Evolutionary conservation across 2,888 invertebrate genomes (phyloP).

Genomic region (Argyresthia albistria): DNA sequence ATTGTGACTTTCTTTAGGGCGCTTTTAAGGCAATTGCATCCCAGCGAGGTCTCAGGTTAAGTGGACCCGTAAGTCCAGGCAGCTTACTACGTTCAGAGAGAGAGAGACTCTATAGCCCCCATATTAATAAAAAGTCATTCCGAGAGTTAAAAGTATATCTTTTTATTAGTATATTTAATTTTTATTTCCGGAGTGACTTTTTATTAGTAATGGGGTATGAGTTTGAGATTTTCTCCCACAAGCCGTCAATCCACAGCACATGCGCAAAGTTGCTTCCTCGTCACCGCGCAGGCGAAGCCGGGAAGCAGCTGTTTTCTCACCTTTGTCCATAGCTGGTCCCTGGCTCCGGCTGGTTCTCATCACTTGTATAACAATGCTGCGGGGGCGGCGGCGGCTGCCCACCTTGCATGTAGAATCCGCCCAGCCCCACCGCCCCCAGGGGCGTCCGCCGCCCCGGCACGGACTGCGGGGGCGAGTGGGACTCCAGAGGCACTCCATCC

Average conservation of each 20-base stretch:
- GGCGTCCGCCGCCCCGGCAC: constrained; percentile 83
- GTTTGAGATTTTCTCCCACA: background rate
- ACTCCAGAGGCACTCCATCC: constrained; percentile 62
- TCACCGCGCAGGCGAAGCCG: background rate
- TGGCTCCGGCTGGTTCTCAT: constrained; percentile 85
- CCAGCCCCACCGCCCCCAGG: constrained; percentile 86
- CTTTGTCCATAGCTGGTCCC: constrained; percentile 68
- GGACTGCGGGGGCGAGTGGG: constrained; percentile 71
- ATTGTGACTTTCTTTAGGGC: no score
- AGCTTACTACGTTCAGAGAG: no score
- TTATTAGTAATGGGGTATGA: constrained; percentile 18
- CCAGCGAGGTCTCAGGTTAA: no score
- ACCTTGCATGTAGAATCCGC: constrained; percentile 89
- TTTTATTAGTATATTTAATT: no score
- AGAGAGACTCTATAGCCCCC: no score
- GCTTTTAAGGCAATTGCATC: no score
- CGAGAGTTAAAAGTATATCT: no score
- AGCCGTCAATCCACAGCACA: constrained; percentile 7
- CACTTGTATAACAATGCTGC: constrained; percentile 74
- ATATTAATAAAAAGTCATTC: no score
- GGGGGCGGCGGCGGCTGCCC: constrained; percentile 67
- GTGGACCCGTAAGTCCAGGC: no score
- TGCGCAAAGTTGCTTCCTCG: constrained; percentile 4
- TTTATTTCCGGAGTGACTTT: constrained; percentile 7
- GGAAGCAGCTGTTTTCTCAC: constrained; percentile 23